Base-by-base conservation (phyloP, 1,140 invertebrate species). In the Chlorops oryzae region DNA sequence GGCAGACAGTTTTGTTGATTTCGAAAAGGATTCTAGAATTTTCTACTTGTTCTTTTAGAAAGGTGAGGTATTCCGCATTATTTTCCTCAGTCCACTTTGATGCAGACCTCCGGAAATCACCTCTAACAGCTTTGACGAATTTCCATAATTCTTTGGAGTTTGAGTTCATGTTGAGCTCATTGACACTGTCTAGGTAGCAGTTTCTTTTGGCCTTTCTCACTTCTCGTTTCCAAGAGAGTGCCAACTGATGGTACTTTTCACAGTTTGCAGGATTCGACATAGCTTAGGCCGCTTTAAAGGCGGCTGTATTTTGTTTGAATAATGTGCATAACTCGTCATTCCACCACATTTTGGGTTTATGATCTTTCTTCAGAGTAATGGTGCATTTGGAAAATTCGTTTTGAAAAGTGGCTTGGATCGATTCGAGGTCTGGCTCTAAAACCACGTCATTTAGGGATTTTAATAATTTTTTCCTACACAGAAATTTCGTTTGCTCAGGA, bases 81-180 rank as follows among this genome's bases (percentile, higher is more conserved):
- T n/a, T n/a, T n/a, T n/a, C n/a, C n/a, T n/a, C n/a, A n/a, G n/a
- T n/a, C n/a, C n/a, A n/a, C n/a, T n/a, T n/a, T n/a, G n/a, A n/a
- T n/a, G n/a, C n/a, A n/a, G n/a, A n/a, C n/a, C n/a, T n/a, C n/a
- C n/a, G n/a, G n/a, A n/a, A n/a, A n/a, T n/a, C n/a, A n/a, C 17
- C 35, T 46, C 27, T 46, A 12, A 24, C 18, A 13, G 25, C 44
- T 21, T 20, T 34, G 17, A 46, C 28, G 23, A 46, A 46, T 21
- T 34, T 46, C 15, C 18, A 46, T 2, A 32, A 15, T 5, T 34
- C 9, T 34, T 46, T 46, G 2, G 27, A 20, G 28, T 27, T 32
- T 21, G 44, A 21, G 5, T 4, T 18, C 5, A 34, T 32, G 17
- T 34, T 46, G 5, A 46, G 17, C 6, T 46, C 15, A 10, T 18